phyloP scores from a whole-genome alignment of 1,140 invertebrate species.

The Archegozetes longisetosus region DNA sequence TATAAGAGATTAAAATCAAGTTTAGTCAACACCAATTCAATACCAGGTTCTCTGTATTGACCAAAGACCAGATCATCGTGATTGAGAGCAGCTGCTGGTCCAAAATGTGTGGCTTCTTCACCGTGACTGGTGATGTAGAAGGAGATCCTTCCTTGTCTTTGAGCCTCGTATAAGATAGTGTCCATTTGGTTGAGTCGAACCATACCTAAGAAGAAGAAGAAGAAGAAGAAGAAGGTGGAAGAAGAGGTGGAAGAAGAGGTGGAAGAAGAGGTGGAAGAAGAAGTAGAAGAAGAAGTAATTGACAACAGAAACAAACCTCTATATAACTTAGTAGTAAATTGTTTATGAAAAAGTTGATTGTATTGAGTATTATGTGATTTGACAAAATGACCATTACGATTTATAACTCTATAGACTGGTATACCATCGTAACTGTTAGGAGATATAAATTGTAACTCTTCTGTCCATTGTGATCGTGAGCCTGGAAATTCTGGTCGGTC shows the following conservation, averaged over 20 bases:
- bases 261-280: neutral
- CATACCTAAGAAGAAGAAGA: constrained; percentile 66
- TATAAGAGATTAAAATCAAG: too few relatives aligned
- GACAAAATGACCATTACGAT: constrained; percentile 35
- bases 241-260: neutral
- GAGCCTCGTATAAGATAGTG: constrained; percentile 89
- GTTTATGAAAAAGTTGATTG: neutral
- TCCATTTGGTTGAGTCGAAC: constrained; percentile 81
- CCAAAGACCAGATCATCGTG: constrained; percentile 72
- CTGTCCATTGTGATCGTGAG: constrained; percentile 34
- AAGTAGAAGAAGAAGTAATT: neutral
- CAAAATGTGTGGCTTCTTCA: constrained; percentile 84
- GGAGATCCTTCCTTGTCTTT: constrained; percentile 91
- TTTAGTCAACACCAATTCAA: neutral
- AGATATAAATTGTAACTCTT: constrained; percentile 37
- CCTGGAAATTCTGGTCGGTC: constrained; percentile 36
- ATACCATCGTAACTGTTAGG: constrained; percentile 35
- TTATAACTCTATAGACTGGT: constrained; percentile 41
- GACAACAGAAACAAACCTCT: neutral
- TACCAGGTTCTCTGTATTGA: constrained; percentile 72
- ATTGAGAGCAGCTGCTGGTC: constrained; percentile 75
- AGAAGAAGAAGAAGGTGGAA: neutral
- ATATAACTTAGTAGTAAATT: neutral
- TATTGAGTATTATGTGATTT: constrained; percentile 20
- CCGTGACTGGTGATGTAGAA: constrained; percentile 99